phyloP scores from a whole-genome alignment of 2,113 vertebrate genomes.

The Epinephelus fuscoguttatus region DNA sequence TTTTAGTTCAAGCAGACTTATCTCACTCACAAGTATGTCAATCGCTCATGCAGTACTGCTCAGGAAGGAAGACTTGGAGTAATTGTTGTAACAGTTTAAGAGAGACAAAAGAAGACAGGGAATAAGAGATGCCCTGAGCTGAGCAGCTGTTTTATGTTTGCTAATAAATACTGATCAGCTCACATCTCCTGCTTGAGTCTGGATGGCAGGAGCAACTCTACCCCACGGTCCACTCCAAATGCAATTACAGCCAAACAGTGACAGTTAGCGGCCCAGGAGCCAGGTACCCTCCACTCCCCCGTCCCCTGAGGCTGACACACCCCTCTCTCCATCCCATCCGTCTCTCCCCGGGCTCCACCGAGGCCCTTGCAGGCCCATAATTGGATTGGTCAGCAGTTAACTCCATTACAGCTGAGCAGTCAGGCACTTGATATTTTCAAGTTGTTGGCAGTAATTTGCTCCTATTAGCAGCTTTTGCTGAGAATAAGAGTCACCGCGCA shows the following conservation, averaged over 20 bases:
- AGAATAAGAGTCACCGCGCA: constrained; percentile 89
- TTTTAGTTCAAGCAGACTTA: constrained; percentile 19
- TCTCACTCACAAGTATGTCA: constrained; percentile 18
- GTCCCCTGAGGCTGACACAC: constrained; percentile 63
- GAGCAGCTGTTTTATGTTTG: constrained; percentile 68
- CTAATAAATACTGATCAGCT: constrained; percentile 77
- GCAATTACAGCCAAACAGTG: constrained; percentile 86
- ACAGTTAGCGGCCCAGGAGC: constrained; percentile 86
- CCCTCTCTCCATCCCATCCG: constrained; percentile 71
- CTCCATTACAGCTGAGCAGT: constrained; percentile 90
- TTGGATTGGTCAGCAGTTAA: constrained; percentile 91
- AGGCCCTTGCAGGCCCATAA: constrained; percentile 78
- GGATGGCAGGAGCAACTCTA: constrained; percentile 69
- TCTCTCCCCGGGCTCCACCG: constrained; percentile 58
- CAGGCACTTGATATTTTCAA: constrained; percentile 90
- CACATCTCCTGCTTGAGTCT: constrained; percentile 65
- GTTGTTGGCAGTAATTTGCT: constrained; percentile 90
- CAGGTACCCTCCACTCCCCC: constrained; percentile 84
- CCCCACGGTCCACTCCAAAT: constrained; percentile 84
- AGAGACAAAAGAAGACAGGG: constrained; percentile 23
- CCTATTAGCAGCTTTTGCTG: constrained; percentile 90
- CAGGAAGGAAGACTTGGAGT: background rate
- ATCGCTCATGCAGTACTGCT: background rate
- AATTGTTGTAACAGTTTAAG: constrained; percentile 16
- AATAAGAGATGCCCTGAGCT: constrained; percentile 16